These are phyloP conservation scores for Neomorphus geoffroyi DNA, from an alignment of 2,797 vertebrate species.

Conservation along the genomic window DNA sequence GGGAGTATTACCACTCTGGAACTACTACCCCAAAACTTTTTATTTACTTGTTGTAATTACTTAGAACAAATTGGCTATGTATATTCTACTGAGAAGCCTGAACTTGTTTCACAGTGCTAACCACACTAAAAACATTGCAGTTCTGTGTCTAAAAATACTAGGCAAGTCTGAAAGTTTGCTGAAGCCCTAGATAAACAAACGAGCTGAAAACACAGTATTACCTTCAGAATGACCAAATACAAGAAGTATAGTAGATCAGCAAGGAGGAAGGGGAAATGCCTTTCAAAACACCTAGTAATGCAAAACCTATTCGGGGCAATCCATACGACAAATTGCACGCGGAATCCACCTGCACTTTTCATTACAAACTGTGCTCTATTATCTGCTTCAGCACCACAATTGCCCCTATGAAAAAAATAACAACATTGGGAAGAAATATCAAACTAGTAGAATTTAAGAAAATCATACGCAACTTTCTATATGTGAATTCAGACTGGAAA, in stretches of 20 bases:
- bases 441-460: neutral
- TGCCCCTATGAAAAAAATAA: neutral
- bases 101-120: neutral
- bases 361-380: neutral
- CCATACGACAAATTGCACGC: neutral
- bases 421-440: neutral
- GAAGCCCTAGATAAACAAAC: neutral
- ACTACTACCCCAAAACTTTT: neutral
- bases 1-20: neutral
- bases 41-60: neutral
- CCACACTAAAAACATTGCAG: neutral
- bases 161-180: neutral
- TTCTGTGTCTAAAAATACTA: neutral
- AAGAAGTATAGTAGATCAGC: neutral
- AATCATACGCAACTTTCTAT: neutral
- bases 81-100: neutral
- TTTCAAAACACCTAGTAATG: neutral
- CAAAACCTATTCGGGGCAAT: neutral
- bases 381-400: neutral
- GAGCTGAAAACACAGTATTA: neutral
- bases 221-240: neutral
- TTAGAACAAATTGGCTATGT: neutral
- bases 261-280: rapidly evolving
- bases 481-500: neutral
- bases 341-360: neutral